phyloP scores from a whole-genome alignment of 2,113 vertebrate genomes.

The Corythornis vintsioides region DNA sequence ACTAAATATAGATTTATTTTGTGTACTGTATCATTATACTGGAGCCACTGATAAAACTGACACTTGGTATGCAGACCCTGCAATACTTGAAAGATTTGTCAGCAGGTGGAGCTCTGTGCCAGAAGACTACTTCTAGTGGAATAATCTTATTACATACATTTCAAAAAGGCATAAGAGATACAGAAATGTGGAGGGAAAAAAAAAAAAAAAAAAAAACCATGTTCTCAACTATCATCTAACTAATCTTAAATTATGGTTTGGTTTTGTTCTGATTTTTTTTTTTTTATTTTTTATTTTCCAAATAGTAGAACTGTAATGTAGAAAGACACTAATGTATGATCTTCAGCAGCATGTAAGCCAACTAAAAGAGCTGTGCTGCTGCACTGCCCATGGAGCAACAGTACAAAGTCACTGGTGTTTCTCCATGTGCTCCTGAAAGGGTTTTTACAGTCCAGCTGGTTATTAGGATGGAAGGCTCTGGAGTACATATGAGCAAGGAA shows the following conservation, averaged over 20 bases:
- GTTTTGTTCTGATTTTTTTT: not conserved
- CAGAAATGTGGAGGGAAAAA: not conserved
- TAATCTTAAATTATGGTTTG: not conserved
- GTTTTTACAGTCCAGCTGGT: not conserved
- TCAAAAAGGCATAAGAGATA: not conserved
- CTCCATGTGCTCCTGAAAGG: not conserved
- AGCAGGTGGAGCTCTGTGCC: constrained; percentile 72
- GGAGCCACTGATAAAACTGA: not conserved
- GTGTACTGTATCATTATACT: not conserved
- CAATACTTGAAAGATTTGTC: constrained; percentile 36
- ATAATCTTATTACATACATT: not conserved
- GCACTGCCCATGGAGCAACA: not conserved
- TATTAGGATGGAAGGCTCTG: not conserved
- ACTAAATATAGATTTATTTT: not conserved
- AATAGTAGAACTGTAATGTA: not conserved
- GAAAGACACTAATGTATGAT: not conserved
- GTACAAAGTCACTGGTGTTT: not conserved
- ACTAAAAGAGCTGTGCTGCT: not conserved
- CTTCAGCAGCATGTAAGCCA: not conserved
- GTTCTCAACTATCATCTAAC: not conserved
- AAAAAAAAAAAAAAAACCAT: not conserved
- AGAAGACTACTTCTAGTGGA: constrained; percentile 28
- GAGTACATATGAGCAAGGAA: not conserved
- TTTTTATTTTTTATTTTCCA: not conserved
- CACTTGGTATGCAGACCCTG: not conserved